These are phyloP conservation scores for Labia minor DNA, from an alignment of 2,888 invertebrate species.

Conservation along the genomic window DNA sequence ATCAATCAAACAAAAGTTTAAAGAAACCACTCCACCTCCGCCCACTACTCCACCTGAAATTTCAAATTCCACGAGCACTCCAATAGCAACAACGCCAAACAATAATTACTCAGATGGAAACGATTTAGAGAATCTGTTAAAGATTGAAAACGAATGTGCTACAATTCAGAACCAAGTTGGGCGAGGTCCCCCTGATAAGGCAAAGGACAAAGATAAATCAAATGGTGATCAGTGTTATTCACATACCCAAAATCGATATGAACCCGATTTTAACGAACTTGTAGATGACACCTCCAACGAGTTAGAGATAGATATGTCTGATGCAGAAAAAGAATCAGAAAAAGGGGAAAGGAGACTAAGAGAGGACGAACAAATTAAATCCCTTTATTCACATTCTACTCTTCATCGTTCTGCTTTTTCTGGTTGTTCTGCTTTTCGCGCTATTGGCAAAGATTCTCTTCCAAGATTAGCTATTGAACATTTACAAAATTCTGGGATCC, in stretches of 20 bases:
- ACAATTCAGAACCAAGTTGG: conserved; percentile 38
- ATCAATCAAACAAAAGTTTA: not conserved
- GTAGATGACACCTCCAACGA: conserved; percentile 70
- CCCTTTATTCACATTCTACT: not conserved
- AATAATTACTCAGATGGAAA: conserved; percentile 27
- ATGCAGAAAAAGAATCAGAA: conserved; percentile 36
- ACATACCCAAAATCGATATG: conserved; percentile 44
- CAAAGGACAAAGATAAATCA: conserved; percentile 31
- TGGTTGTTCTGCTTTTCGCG: conserved; percentile 64
- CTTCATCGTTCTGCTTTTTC: conserved; percentile 47
- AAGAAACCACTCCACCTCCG: conserved; percentile 3
- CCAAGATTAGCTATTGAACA: not conserved
- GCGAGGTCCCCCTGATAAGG: conserved; percentile 19
- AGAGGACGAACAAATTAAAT: not conserved
- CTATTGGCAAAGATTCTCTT: conserved; percentile 44
- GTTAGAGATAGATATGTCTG: conserved; percentile 67
- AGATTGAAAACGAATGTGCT: conserved; percentile 42
- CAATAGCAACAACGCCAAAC: not conserved
- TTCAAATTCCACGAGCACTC: not conserved
- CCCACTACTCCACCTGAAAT: not conserved
- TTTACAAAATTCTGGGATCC: not conserved
- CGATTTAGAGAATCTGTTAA: conserved; percentile 37
- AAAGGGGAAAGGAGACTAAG: not conserved
- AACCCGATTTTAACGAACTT: conserved; percentile 61
- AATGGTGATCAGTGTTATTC: conserved; percentile 26